Base-by-base conservation (phyloP, 1,140 invertebrate species). In the Pogonomyrmex barbatus region DNA sequence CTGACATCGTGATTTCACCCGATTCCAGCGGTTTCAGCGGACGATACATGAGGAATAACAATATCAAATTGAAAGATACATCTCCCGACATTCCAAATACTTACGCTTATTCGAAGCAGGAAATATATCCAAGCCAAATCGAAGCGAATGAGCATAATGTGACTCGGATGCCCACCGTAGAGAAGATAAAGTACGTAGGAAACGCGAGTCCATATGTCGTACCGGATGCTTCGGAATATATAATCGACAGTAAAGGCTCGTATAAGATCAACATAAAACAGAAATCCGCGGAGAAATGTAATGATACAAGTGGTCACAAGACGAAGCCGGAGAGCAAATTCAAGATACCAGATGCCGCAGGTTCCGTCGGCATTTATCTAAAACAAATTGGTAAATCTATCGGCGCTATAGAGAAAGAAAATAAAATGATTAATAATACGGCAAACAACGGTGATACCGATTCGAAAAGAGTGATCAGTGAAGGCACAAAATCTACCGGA, bases 351-450 rank as follows among this genome's bases (percentile, higher is more conserved):
- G 93, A 94, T 33, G 45, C 91, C 0, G 91, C 89, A 1, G 91
- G 87, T 56, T 86, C 93, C 12, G 92, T 95, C 30, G 90, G 93
- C 10, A 92, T 93, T 8, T 95, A 94, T 63, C 84, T 94, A 14
- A 92, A 91, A 24, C 94, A 95, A 76, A 93, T 95, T 42, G 91
- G 94, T 0, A 95, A 95, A 79, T 92, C 92, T 42, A 90, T 93
- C 42, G 85, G 86, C 1, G 78, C 89, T 0, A 67, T 88, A 4
- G 94, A 95, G 12, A 94, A 94, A 77, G 94, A 93, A 42, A 92
- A 91, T 33, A 91, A 91, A 39, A 86, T 89, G 9, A 39, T 82
- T 4, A 85, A 78, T 6, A 84, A 78, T 62, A 88, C 30, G 90
- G 73, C 60, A 42, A 91, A 87, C 45, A 89, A 65, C 10, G 60